A percentile compares a stretch with the other conserved stretches of the same genome.
Conservation (phyloP, 2,888 invertebrate species). For the Noctua janthina region DNA sequence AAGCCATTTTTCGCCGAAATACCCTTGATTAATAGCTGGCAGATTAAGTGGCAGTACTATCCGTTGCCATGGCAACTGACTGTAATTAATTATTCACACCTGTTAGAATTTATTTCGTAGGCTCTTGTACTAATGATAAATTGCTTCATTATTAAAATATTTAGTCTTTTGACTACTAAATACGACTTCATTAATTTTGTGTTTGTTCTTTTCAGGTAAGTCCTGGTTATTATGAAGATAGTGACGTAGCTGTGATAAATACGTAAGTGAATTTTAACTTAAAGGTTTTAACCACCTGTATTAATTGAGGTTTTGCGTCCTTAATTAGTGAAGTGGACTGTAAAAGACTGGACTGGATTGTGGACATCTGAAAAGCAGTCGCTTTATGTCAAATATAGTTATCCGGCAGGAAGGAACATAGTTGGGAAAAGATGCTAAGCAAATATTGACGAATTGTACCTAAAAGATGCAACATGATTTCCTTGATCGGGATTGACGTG, state of each 20-base stretch:
- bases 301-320: background rate
- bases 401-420: background rate
- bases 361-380: background rate
- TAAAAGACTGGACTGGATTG: background rate
- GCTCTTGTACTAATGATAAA: conserved; percentile 32
- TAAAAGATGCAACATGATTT: background rate
- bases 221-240: background rate
- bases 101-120: conserved; percentile 44
- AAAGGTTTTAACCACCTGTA: background rate
- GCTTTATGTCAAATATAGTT: background rate
- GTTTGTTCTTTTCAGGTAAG: conserved; percentile 65
- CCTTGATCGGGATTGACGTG: background rate
- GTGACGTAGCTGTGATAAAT: background rate
- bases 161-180: conserved; percentile 13
- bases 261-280: background rate
- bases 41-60: conserved; percentile 32
- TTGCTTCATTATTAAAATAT: conserved; percentile 32
- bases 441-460: background rate
- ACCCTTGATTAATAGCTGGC: conserved; percentile 33
- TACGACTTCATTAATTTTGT: conserved; percentile 34
- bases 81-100: conserved; percentile 55
- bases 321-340: background rate
- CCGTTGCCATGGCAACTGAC: conserved; percentile 38
- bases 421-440: background rate
- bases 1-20: background rate